Base-by-base conservation (phyloP, 2,888 invertebrate genomes). In the Loripinus fragilis region DNA sequence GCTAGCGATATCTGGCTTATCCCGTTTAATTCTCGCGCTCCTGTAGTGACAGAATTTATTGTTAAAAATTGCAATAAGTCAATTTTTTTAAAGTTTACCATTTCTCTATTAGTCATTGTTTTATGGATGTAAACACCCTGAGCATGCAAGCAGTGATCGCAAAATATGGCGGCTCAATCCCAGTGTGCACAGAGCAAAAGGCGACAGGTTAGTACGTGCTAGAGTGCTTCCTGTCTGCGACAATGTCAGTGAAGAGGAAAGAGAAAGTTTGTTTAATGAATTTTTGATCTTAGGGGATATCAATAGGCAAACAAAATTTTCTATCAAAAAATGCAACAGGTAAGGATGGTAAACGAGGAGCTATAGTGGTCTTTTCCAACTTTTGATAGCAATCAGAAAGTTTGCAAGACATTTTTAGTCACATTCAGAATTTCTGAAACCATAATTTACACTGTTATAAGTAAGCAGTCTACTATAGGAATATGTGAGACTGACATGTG, bases 401-500 rank as follows among this genome's bases (percentile, higher is more conserved):
- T 71, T 41, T 76, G 76, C 25, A 76, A 76, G 33, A 68, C 68
- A 66, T 76, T 60, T 41, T 30, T 76, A 8, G 35, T 41, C 12
- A 76, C 71, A 3, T 41, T 76, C 3, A 10, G 33, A 2, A 68
- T 76, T 17, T 66, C 67, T 25, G 71, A 74, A 8, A 35, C 20
- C 23, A 65, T 48, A 42, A 60, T 66, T 1, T 25, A 5, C 0
- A 76, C 76, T 38, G 55, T 71, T 8, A 8, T 42, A 2, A 45
- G 67, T 41, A 76, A 76, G 23, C 5, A n/a, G 12, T 10, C 23
- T 25, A 35, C 48, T 0, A 30, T 35, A 33, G 76, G 76, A 30
- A 71, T 76, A 15, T 66, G 64, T 74, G 76, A 67, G 1, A n/a
- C n/a, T n/a, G 76, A 76, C 12, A 52, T 42, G 23, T 38, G 76